phyloP scores from a whole-genome alignment of 2,113 vertebrate species.

The Desmodus rotundus region DNA sequence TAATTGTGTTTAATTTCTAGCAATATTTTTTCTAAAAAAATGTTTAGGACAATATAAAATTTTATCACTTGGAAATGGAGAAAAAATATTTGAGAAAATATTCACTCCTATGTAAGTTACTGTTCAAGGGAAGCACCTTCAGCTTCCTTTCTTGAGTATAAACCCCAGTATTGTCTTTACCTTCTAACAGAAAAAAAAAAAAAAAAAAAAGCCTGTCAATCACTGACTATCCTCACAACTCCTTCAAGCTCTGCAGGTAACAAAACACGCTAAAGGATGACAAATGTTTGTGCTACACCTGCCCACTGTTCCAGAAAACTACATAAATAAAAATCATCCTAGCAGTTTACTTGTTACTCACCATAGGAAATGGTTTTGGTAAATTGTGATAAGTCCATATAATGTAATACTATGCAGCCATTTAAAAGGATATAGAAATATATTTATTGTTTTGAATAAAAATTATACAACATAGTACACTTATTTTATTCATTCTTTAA shows the following conservation, averaged over 20 bases:
- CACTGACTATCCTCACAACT: not conserved
- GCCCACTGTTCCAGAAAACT: not conserved
- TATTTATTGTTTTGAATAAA: not conserved
- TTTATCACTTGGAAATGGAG: not conserved
- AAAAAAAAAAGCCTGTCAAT: not conserved
- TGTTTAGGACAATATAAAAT: not conserved
- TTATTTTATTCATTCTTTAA: not conserved
- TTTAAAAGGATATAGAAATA: not conserved
- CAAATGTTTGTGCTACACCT: not conserved
- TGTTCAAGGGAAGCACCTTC: not conserved
- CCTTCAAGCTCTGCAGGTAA: not conserved
- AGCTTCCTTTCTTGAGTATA: not conserved
- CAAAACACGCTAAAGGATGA: not conserved
- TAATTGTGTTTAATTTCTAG: not conserved
- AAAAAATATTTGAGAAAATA: not conserved
- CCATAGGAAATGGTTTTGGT: not conserved
- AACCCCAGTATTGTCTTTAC: not conserved
- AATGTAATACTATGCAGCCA: not conserved
- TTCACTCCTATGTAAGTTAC: not conserved
- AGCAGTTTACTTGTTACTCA: not conserved
- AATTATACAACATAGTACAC: not conserved
- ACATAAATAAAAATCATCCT: not conserved
- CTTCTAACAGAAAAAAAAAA: not conserved
- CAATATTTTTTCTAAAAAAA: not conserved
- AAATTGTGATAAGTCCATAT: not conserved